A percentile compares a stretch with the other conserved stretches of the same genome.
Conservation (phyloP, 2,888 invertebrate genomes). For the Tetragonula carbonaria region DNA sequence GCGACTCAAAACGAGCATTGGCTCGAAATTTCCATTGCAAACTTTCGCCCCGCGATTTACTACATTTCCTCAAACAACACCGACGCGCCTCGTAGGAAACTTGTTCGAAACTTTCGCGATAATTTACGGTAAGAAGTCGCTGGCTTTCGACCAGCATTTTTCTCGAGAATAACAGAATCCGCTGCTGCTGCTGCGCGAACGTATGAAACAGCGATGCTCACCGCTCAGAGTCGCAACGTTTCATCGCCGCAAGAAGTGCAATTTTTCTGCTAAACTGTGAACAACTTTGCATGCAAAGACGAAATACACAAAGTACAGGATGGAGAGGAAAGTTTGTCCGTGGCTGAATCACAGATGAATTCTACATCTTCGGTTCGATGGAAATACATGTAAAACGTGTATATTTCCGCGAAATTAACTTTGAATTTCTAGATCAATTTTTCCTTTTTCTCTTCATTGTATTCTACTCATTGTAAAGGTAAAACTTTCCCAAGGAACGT, state of each 20-base stretch:
- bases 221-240: not conserved
- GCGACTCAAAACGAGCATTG: not conserved
- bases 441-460: too few relatives aligned
- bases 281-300: not conserved
- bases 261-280: not conserved
- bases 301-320: not conserved
- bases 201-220: not conserved
- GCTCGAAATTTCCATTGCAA: not conserved
- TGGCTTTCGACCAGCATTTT: conserved; percentile 7
- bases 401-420: too few relatives aligned
- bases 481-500: too few relatives aligned
- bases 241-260: too few relatives aligned
- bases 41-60: not conserved
- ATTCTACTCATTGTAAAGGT: too few relatives aligned
- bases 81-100: not conserved
- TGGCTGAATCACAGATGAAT: too few relatives aligned
- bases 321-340: too few relatives aligned
- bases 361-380: too few relatives aligned
- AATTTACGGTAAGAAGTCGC: conserved; percentile 32
- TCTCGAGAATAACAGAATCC: not conserved
- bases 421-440: too few relatives aligned
- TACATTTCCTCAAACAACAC: not conserved
- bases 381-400: too few relatives aligned
- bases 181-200: not conserved
- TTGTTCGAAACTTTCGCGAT: conserved; percentile 10